These are phyloP conservation scores for Leptodirus hochenwartii DNA, from an alignment of 2,888 invertebrate species.

Conservation along the genomic window DNA sequence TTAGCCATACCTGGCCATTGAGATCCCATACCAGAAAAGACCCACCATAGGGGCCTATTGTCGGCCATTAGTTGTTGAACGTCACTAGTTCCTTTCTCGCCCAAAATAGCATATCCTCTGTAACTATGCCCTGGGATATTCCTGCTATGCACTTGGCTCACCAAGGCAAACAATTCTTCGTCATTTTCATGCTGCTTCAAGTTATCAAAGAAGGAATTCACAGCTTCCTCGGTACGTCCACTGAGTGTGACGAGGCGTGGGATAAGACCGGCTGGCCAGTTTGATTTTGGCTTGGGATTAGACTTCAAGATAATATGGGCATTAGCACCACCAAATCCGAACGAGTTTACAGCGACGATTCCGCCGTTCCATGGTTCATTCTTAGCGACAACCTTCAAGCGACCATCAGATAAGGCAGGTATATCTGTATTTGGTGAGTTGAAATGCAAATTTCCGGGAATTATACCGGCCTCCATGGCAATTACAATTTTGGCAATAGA, in stretches of 20 bases:
- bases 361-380: slow-evolving; percentile 79
- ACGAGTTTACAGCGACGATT: slow-evolving; percentile 85
- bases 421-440: slow-evolving; percentile 75
- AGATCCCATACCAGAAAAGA: slow-evolving; percentile 96
- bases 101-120: slow-evolving; percentile 66
- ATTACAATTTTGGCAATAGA: slow-evolving; percentile 81
- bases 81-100: slow-evolving; percentile 33
- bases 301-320: slow-evolving; percentile 79
- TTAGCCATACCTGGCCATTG: slow-evolving; percentile 96
- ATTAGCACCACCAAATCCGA: slow-evolving; percentile 96
- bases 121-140: slow-evolving; percentile 59
- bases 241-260: slow-evolving; percentile 60
- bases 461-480: slow-evolving; percentile 77
- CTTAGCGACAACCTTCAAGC: slow-evolving; percentile 75
- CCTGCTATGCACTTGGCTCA: slow-evolving; percentile 54
- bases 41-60: slow-evolving; percentile 76
- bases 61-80: slow-evolving; percentile 27
- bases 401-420: slow-evolving; percentile 75
- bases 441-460: slow-evolving; percentile 88
- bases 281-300: slow-evolving; percentile 47
- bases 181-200: slow-evolving; percentile 39
- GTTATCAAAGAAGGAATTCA: slow-evolving; percentile 43
- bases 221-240: slow-evolving; percentile 71
- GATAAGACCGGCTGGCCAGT: slow-evolving; percentile 34
- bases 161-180: slow-evolving; percentile 54